Evolutionary conservation across 2,113 vertebrate genomes (phyloP).

Genomic region (Dermatemys mawii): DNA sequence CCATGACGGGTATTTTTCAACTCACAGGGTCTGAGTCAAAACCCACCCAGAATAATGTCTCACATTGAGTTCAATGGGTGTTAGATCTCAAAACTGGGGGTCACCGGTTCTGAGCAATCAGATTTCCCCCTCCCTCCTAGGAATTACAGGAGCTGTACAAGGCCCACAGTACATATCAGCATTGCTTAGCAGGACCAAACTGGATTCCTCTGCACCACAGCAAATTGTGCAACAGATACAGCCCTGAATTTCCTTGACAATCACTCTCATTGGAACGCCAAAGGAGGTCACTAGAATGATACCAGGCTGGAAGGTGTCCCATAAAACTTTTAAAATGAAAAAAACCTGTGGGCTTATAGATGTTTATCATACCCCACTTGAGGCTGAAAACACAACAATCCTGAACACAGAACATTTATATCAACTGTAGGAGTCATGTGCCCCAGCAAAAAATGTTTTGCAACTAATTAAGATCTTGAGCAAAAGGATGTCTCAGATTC

Average conservation of each 20-base stretch:
- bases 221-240: background rate
- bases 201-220: background rate
- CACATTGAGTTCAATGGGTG: fast-evolving
- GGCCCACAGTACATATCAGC: background rate
- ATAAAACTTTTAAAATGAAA: background rate
- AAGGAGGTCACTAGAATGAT: background rate
- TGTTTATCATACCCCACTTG: background rate
- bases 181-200: background rate
- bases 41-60: background rate
- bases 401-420: background rate
- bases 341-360: background rate
- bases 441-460: background rate
- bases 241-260: background rate
- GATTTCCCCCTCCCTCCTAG: no score
- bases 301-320: background rate
- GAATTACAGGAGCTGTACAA: no score
- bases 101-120: background rate
- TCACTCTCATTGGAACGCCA: background rate
- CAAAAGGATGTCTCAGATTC: background rate
- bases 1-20: background rate
- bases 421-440: background rate
- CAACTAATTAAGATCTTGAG: background rate
- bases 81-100: background rate
- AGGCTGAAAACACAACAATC: background rate
- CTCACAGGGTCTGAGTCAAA: background rate